Percentiles rank a stretch among this genome's conserved stretches.
Evolutionary conservation across 2,888 invertebrate species (phyloP).

Genomic region (Dorcus parallelipipedus): DNA sequence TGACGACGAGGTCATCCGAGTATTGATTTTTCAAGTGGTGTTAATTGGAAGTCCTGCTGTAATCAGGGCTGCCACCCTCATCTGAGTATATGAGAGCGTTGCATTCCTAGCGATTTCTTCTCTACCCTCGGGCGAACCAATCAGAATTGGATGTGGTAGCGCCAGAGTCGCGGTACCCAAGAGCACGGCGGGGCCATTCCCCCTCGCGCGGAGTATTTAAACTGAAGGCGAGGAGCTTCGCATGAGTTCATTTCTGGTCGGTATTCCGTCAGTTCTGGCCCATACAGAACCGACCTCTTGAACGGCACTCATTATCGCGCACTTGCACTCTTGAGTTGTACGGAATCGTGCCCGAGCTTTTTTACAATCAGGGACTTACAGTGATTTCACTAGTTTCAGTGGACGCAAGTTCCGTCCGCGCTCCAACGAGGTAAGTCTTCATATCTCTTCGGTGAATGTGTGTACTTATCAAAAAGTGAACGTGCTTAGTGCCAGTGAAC

Average conservation of each 20-base stretch:
- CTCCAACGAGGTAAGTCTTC: slow-evolving; percentile 5
- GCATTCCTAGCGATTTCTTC: slow-evolving; percentile 45
- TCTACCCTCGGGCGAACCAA: slow-evolving; percentile 45
- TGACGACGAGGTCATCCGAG: slow-evolving; percentile 4
- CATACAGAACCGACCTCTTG: slow-evolving; percentile 20
- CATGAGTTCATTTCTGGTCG: slow-evolving; percentile 60
- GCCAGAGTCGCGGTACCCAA: slow-evolving; percentile 57
- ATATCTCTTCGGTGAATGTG: background rate
- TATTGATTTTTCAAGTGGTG: slow-evolving; percentile 24
- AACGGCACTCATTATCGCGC: slow-evolving; percentile 18
- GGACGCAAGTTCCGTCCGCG: background rate
- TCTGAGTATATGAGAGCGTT: slow-evolving; percentile 20
- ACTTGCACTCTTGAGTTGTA: slow-evolving; percentile 2
- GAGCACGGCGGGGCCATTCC: slow-evolving; percentile 58
- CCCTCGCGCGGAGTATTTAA: slow-evolving; percentile 60
- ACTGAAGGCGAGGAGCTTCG: slow-evolving; percentile 57
- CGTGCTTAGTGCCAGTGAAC: background rate
- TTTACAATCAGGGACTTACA: background rate
- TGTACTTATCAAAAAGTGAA: background rate
- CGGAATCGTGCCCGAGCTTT: background rate
- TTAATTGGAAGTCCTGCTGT: slow-evolving; percentile 22
- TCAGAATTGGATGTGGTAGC: slow-evolving; percentile 54
- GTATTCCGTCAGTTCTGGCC: slow-evolving; percentile 33
- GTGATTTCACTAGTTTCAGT: background rate
- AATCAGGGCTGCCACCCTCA: slow-evolving; percentile 36